These are phyloP conservation scores for Dasypolia templi DNA, from an alignment of 2,888 invertebrate genomes.

Conservation along the genomic window DNA sequence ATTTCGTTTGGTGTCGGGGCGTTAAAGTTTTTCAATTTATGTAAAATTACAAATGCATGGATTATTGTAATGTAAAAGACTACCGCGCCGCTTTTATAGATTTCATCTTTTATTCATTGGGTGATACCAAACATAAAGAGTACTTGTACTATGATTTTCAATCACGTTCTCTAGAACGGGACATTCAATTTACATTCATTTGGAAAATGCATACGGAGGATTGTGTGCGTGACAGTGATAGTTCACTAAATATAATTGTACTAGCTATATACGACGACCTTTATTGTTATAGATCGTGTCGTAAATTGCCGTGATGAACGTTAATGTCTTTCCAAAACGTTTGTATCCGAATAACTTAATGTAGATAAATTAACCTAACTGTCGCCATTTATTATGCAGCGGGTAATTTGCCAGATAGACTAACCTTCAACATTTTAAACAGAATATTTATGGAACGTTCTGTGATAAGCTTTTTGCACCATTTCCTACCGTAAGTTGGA, in stretches of 20 bases:
- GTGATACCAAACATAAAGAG: conserved; percentile 1
- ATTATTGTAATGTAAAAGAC: conserved; percentile 34
- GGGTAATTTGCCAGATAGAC: conserved; percentile 35
- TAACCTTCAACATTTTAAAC: conserved; percentile 38
- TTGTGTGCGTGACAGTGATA: conserved; percentile 25
- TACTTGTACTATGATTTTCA: conserved; percentile 42
- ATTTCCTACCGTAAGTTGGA: conserved; percentile 12
- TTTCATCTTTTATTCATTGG: conserved; percentile 48
- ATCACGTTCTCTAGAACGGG: conserved; percentile 28
- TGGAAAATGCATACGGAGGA: conserved; percentile 30
- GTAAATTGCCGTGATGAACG: conserved; percentile 55
- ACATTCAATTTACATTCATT: conserved; percentile 27
- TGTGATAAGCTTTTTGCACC: conserved; percentile 13
- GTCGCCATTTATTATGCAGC: conserved; percentile 44
- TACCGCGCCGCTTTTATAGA: conserved; percentile 24
- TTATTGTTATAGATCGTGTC: conserved; percentile 25
- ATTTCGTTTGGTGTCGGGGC: not conserved
- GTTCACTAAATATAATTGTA: conserved; percentile 31
- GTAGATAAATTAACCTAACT: conserved; percentile 41
- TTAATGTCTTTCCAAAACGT: conserved; percentile 51
- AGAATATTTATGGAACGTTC: conserved; percentile 20
- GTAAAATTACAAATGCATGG: conserved; percentile 40
- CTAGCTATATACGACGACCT: conserved; percentile 9
- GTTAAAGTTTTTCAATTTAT: conserved; percentile 12
- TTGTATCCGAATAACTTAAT: conserved; percentile 53